Conservation (phyloP, 2,113 vertebrate genomes). For the Hypomesus transpacificus region DNA sequence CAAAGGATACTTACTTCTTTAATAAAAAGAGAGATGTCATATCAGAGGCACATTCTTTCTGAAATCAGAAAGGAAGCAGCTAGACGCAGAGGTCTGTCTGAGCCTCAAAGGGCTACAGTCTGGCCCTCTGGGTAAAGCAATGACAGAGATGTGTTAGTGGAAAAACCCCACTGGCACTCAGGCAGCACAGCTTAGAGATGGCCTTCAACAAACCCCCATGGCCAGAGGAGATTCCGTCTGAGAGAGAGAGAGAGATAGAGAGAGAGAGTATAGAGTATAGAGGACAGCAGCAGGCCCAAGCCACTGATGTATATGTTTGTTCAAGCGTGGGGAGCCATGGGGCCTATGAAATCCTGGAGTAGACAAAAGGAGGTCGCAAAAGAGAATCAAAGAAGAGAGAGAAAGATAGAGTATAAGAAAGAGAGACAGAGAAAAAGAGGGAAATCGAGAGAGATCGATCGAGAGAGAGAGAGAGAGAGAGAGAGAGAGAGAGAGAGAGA, state of each 20-base stretch:
- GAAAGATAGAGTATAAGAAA: too few species aligned
- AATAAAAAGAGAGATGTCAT: slow-evolving; percentile 24
- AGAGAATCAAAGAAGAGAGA: slow-evolving; percentile 3
- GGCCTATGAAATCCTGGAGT: slow-evolving; percentile 34
- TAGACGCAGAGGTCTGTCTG: slow-evolving; percentile 46
- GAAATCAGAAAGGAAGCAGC: slow-evolving; percentile 40
- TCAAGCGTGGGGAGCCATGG: slow-evolving; percentile 34
- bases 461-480: neutral
- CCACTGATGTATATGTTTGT: slow-evolving; percentile 64
- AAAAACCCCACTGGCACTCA: slow-evolving; percentile 57
- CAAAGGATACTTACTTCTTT: slow-evolving; percentile 15
- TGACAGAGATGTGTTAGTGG: slow-evolving; percentile 56
- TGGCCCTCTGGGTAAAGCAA: slow-evolving; percentile 42
- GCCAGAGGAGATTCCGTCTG: slow-evolving; percentile 55
- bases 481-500: neutral
- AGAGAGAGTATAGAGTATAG: slow-evolving; percentile 26
- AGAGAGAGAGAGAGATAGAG: slow-evolving; percentile 28
- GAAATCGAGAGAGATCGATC: neutral
- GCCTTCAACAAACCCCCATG: slow-evolving; percentile 52
- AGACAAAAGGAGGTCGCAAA: slow-evolving; percentile 38
- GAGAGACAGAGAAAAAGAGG: neutral
- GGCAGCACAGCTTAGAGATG: slow-evolving; percentile 42
- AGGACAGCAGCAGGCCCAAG: slow-evolving; percentile 54
- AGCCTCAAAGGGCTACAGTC: slow-evolving; percentile 22
- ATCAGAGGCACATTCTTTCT: slow-evolving; percentile 36